Evolutionary conservation across 2,888 invertebrate genomes (phyloP), one percentile per base, ranked within the genome.

Genomic region (Nemurella pictetii): DNA sequence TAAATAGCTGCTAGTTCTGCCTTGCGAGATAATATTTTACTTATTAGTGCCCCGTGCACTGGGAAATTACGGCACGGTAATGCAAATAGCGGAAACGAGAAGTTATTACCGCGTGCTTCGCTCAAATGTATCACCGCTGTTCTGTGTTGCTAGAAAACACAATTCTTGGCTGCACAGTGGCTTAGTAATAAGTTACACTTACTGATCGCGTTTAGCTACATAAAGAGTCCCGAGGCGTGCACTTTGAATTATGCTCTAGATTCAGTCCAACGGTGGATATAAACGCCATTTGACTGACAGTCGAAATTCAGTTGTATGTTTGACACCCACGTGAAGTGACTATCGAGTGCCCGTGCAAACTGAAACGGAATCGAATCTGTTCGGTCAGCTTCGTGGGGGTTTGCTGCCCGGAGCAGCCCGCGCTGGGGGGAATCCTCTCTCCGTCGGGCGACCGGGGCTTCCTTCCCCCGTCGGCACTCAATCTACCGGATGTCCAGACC

Each of bases 331-430:
- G 55, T 9, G 55, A 55, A 2, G 55, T 2, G 55, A 55, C 9
- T 55, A 9, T 55, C 12, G n/a, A n/a, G n/a, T n/a, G 5, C 12
- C 9, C 55, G 20, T 20, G 1, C 3, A 55, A 55, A 55, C 55
- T 55, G 55, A 12, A 55, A 15, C 55, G 55, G 3, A 55, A 55
- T 55, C 55, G 55, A 55, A 55, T 55, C 20, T 55, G 15, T 20
- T 55, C 28, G 3, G 87, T 29, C 86, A 92, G 92, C 83, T 91
- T 93, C 73, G 92, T 96, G 84, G 96, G 96, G n/a, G 93, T 95
- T 25, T 96, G 96, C 88, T 96, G 96, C 88, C 94, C 94, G 0
- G 94, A 94, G 84, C 91, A 91, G 86, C 89, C 90, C 87, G 87
- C 89, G 85, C 86, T 89, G 85, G 88, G 90, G 87, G 86, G 80